A percentile compares a stretch with the other conserved stretches of the same genome.
Evolutionary conservation across 2,797 vertebrate genomes (phyloP).

Genomic region (Morus bassanus): DNA sequence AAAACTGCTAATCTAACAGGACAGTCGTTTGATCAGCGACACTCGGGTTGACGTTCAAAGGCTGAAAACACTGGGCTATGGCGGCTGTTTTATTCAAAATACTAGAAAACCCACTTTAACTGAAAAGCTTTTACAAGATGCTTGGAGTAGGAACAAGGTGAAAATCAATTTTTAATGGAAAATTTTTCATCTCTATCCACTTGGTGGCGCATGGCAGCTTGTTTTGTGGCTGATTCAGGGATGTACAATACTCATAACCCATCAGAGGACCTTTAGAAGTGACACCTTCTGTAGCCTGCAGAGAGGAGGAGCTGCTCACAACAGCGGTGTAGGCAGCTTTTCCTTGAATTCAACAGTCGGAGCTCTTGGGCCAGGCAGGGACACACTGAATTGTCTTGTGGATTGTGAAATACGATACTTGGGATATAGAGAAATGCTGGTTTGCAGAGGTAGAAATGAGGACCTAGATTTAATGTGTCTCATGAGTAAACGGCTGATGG

Average conservation of each 20-base stretch:
- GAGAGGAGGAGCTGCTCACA: background rate
- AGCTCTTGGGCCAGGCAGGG: background rate
- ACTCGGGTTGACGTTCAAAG: background rate
- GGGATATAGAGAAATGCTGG: background rate
- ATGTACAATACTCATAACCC: background rate
- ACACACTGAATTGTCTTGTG: background rate
- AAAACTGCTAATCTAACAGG: background rate
- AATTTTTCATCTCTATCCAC: constrained; percentile 36
- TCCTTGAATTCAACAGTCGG: background rate
- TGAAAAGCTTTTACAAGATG: background rate
- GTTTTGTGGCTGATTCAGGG: background rate
- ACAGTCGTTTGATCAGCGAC: background rate
- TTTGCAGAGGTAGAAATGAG: background rate
- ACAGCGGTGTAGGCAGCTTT: background rate
- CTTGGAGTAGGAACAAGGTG: background rate
- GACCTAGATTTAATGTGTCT: background rate
- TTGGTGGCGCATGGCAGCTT: constrained; percentile 54
- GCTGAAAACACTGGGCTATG: background rate
- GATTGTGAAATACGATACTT: background rate
- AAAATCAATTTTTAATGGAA: background rate
- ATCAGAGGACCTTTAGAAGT: background rate
- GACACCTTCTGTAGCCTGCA: background rate
- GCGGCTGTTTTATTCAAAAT: background rate
- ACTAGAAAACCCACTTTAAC: background rate
- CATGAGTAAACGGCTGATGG: background rate